Percentiles rank a stretch among this genome's conserved stretches.
phyloP scores from a whole-genome alignment of 1,140 invertebrate genomes.

The Pseudomyrmex concolor region DNA sequence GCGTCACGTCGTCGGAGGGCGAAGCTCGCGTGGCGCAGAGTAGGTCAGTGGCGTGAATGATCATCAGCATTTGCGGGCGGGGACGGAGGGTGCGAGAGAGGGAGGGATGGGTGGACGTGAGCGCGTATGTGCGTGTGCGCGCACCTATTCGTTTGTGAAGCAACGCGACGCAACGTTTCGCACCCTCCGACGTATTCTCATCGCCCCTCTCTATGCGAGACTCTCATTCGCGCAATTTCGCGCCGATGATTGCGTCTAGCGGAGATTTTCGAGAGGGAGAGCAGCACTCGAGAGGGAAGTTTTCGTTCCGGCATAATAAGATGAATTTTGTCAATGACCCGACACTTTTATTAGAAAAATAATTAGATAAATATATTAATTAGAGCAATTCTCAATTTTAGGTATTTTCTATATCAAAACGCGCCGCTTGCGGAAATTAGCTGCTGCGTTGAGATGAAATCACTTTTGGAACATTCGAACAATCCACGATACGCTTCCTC shows the following conservation, averaged over 20 bases:
- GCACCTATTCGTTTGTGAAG: conserved; percentile 47
- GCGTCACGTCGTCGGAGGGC: conserved; percentile 44
- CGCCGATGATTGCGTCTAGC: conserved; percentile 1
- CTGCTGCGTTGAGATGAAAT: conserved; percentile 1
- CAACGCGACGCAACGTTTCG: conserved; percentile 28
- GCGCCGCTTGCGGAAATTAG: conserved; percentile 24
- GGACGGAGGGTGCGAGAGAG: conserved; percentile 8
- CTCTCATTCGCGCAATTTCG: conserved; percentile 5
- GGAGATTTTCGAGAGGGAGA: neutral
- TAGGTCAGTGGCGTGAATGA: conserved; percentile 78
- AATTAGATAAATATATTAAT: no score
- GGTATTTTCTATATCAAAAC: neutral
- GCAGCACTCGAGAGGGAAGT: neutral
- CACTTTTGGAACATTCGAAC: conserved; percentile 24
- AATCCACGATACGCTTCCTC: conserved; percentile 18
- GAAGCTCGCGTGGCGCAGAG: conserved; percentile 68
- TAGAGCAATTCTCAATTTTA: no score
- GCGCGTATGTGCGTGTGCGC: conserved; percentile 14
- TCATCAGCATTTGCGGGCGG: conserved; percentile 68
- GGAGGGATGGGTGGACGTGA: neutral
- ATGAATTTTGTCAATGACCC: no score
- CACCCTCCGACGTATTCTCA: conserved; percentile 40
- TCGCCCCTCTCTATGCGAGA: neutral
- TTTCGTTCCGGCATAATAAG: neutral
- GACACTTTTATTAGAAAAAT: no score